Evolutionary conservation across 2,888 invertebrate genomes (phyloP), one percentile per base, ranked within the genome.

Genomic region (Drosophila bunnanda): DNA sequence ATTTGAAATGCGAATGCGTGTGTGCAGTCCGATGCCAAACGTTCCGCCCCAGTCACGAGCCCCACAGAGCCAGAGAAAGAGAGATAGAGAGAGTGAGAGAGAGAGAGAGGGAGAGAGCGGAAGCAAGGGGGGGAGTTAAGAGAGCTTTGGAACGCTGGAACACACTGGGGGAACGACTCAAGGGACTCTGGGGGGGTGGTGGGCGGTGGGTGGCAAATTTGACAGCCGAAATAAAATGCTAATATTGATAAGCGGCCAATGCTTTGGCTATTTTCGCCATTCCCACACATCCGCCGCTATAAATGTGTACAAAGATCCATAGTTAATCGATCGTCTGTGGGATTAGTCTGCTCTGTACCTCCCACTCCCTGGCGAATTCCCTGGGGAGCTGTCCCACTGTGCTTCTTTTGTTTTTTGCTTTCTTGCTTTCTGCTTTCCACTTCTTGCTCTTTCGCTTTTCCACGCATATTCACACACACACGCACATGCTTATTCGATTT

Each of bases 1-100:
- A 75, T 65, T 50, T 62, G 58, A 67, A 73, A 68, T 57, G 60
- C 56, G 48, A 64, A 41, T 59, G 59, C 59, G 64, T 64, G 67
- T 67, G 59, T 65, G 66, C 59, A 72, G 52, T 43, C 30, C 57
- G 15, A 32, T 65, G 43, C 53, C 71, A 62, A 20, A n/a, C 57
- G 57, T 67, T 59, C 46, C 65, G 17, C 36, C 48, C 50, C 20
- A 52, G 50, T 52, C 50, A 52, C 50, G 50, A 52, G 50, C 50
- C 50, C 13, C 50, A 34, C 50, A 32, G 15, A 32, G 34, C 15
- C 34, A 15, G 20, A 5, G 32, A 15, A 28, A 25, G 25, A 25
- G 25, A 25, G 25, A 25, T 20, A 15, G 12, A 46, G 28, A 28
- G 9, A 25, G 46, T 30, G 15, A n/a, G 22, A 9, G 39, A 28